Evolutionary conservation across 2,113 vertebrate genomes (phyloP).

Genomic region (Mungos mungo): DNA sequence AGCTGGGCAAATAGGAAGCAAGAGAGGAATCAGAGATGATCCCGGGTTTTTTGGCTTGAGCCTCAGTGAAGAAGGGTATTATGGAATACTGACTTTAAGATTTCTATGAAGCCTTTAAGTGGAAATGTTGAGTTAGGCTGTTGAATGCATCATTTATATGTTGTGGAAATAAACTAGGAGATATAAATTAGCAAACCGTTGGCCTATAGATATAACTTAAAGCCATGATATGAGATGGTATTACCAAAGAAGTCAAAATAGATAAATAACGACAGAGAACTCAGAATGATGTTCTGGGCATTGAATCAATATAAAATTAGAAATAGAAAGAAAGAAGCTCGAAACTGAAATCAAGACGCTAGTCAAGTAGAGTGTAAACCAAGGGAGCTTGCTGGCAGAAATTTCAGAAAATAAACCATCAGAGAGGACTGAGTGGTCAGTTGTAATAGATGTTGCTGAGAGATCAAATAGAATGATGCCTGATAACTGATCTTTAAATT

Average conservation of each 20-base stretch:
- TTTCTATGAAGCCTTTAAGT: neutral
- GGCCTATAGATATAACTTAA: neutral
- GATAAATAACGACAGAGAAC: neutral
- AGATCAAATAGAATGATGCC: neutral
- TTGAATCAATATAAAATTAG: neutral
- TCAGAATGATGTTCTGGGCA: neutral
- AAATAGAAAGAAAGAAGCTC: neutral
- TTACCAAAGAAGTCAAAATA: neutral
- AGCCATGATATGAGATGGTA: neutral
- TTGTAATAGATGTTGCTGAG: neutral
- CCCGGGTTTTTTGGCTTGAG: neutral
- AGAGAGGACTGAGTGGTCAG: neutral
- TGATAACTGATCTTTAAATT: neutral
- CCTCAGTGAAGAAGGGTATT: neutral
- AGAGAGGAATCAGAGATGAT: neutral
- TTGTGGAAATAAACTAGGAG: neutral
- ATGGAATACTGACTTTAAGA: neutral
- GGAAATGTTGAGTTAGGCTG: neutral
- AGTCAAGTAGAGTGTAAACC: neutral
- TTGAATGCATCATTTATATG: neutral
- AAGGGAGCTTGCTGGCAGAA: neutral
- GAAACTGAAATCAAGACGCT: neutral
- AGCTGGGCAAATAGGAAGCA: neutral
- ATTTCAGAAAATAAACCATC: neutral
- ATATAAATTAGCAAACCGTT: neutral